Conservation (phyloP, 1,140 invertebrate genomes). For the Heliconius hewitsoni region DNA sequence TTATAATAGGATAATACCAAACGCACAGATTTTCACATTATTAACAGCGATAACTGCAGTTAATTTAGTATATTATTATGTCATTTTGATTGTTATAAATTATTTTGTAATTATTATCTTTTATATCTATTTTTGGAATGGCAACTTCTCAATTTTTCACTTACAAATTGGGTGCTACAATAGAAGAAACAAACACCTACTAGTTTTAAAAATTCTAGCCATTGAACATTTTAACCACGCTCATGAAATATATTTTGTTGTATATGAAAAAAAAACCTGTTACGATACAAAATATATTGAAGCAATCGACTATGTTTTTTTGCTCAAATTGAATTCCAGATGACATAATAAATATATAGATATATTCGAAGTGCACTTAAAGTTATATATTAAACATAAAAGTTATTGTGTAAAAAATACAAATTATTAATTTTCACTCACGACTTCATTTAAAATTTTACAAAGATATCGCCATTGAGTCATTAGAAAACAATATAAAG, state of each 20-base stretch:
- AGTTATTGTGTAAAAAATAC: background rate
- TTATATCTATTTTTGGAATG: too few species aligned
- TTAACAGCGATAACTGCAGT: constrained; percentile 29
- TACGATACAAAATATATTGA: background rate
- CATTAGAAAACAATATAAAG: constrained; percentile 74
- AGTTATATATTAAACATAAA: too few species aligned
- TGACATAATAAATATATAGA: background rate
- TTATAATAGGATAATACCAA: constrained; percentile 39
- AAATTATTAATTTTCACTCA: background rate
- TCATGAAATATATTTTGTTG: background rate
- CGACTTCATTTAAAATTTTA: constrained; percentile 17
- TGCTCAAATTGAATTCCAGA: background rate
- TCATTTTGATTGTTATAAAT: background rate
- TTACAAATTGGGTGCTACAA: too few species aligned
- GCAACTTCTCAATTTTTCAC: too few species aligned
- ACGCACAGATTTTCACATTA: constrained; percentile 31
- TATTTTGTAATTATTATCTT: too few species aligned
- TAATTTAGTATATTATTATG: constrained; percentile 27
- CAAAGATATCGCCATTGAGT: constrained; percentile 48
- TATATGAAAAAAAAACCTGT: background rate
- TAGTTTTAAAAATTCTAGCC: background rate
- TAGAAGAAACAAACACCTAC: background rate
- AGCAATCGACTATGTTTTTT: background rate
- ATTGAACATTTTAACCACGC: background rate
- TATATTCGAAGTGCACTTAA: too few species aligned